Conservation (phyloP, 1,140 invertebrate genomes). For the Drosophila suzukii region DNA sequence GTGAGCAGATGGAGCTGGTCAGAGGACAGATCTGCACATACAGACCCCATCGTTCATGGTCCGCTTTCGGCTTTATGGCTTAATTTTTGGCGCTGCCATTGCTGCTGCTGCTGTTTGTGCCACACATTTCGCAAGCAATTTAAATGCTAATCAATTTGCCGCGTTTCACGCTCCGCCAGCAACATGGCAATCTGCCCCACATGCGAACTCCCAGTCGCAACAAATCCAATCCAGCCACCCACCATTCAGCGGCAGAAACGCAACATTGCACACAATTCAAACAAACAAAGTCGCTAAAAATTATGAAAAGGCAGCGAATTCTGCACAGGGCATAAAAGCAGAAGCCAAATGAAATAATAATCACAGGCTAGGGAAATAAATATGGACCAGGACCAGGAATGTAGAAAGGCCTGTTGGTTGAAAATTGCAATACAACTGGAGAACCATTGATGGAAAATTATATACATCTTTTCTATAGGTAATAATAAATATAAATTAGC, state of each 20-base stretch:
- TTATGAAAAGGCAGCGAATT: conserved; percentile 42
- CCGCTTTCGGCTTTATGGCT: conserved; percentile 63
- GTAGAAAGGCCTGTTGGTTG: background rate
- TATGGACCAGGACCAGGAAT: conserved; percentile 11
- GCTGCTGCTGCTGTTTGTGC: conserved; percentile 46
- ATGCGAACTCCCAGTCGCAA: conserved; percentile 6
- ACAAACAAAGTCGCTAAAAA: conserved; percentile 51
- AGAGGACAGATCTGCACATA: conserved; percentile 19
- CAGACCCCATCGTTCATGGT: conserved; percentile 26
- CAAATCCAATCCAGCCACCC: conserved; percentile 19
- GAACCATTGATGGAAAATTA: background rate
- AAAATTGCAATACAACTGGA: background rate
- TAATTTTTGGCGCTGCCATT: conserved; percentile 55
- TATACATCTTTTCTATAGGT: background rate
- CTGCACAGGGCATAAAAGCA: conserved; percentile 5
- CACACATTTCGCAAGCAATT: conserved; percentile 72
- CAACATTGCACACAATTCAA: conserved; percentile 37
- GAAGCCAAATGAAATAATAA: conserved; percentile 57
- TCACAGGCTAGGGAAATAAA: conserved; percentile 56
- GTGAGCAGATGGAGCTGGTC: conserved; percentile 30
- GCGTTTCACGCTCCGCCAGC: conserved; percentile 41
- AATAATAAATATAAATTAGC: too few species aligned
- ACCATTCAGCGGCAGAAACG: background rate
- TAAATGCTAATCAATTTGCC: conserved; percentile 78
- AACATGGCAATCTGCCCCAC: conserved; percentile 45